Percentiles rank a stretch among this genome's conserved stretches.
Conservation (phyloP, 2,888 invertebrate genomes). For the Hemithea aestivaria region DNA sequence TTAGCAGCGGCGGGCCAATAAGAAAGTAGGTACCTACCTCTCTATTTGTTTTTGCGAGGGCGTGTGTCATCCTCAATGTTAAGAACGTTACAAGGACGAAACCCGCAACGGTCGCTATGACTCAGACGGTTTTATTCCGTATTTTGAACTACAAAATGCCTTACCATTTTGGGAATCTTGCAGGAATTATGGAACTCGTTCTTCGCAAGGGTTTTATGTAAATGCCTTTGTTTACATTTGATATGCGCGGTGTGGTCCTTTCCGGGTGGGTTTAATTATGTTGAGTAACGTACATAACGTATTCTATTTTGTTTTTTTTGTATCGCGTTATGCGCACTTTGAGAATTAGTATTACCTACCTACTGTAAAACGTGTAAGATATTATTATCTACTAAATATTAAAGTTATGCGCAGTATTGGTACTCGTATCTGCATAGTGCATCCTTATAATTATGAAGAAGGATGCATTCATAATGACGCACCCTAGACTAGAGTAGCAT, state of each 20-base stretch:
- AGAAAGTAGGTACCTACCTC: constrained; percentile 37
- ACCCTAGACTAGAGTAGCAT: not conserved
- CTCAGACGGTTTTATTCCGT: constrained; percentile 34
- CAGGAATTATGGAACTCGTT: constrained; percentile 2
- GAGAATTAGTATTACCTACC: too few species aligned
- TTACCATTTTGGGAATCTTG: constrained; percentile 29
- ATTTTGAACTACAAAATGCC: constrained; percentile 34
- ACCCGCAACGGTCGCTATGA: constrained; percentile 46
- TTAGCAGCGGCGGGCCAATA: constrained; percentile 31
- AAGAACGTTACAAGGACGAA: constrained; percentile 47
- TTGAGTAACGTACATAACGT: not conserved
- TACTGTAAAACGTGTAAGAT: too few species aligned
- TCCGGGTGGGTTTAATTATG: constrained; percentile 15
- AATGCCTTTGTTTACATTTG: constrained; percentile 21
- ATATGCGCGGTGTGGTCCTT: constrained; percentile 6
- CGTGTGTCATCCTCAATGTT: constrained; percentile 46
- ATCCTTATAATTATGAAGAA: too few species aligned
- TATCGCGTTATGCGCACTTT: not conserved
- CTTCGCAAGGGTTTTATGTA: constrained; percentile 16
- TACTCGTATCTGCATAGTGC: too few species aligned
- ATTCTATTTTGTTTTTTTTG: constrained; percentile 5
- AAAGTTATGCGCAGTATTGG: too few species aligned
- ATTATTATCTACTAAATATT: too few species aligned
- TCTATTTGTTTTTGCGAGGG: constrained; percentile 34
- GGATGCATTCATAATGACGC: too few species aligned